Evolutionary conservation across 2,888 invertebrate species (phyloP), one percentile per base, ranked within the genome.

Genomic region (Troglohyphantes excavatus): DNA sequence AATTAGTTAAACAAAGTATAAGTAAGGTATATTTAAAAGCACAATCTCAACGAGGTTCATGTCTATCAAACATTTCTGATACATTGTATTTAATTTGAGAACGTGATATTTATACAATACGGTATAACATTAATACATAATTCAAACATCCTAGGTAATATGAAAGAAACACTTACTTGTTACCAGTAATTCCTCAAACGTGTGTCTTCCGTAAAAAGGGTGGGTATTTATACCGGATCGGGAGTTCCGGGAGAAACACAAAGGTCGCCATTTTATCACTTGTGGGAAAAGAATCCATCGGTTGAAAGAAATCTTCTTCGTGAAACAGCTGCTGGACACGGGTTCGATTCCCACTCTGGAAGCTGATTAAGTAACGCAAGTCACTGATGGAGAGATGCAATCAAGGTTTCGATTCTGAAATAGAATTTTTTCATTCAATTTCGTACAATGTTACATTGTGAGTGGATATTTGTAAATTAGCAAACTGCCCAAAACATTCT

Each of bases 121-220:
- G n/a, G 53, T 17, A 53, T 53, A n/a, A 13, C 0, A n/a, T 53
- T 17, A 53, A n/a, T 53, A 53, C 39, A n/a, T n/a, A n/a, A 39
- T 13, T 39, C 3, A 39, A 39, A 39, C 13, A 39, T 39, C 39
- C 13, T 53, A 53, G 0, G 53, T 17, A 53, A 53, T 7, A 33
- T 33, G 9, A 17, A 17, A 53, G n/a, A 13, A 53, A 2, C 13
- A 53, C 53, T 53, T 53, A 53, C 53, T 53, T 53, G 53, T 0
- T 53, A 53, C 53, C 53, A 53, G 53, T 53, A 53, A 53, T 53
- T 53, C 53, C 53, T 53, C 53, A 53, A 53, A 53, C 17, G 53
- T 53, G 53, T 53, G 53, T 1, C n/a, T n/a, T 53, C n/a, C n/a
- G 5, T 5, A n/a, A 13, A 53, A 17, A 53, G 13, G 13, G 3